These are phyloP conservation scores for Punctoribates punctum DNA, from an alignment of 2,888 invertebrate species.

Conservation along the genomic window DNA sequence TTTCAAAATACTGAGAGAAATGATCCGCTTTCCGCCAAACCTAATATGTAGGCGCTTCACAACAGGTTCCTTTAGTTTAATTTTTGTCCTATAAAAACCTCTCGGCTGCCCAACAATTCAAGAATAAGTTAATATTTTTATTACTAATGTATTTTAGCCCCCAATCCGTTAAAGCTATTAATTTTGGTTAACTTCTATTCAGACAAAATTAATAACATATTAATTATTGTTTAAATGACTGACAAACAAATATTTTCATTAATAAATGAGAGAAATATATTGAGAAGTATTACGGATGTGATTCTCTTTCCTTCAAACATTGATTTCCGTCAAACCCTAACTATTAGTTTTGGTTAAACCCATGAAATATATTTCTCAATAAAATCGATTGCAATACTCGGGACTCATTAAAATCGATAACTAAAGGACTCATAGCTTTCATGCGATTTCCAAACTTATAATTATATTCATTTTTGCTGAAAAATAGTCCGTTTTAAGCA, in stretches of 20 bases:
- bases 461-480: too few relatives aligned
- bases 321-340: too few relatives aligned
- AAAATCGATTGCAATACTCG: too few relatives aligned
- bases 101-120: background rate
- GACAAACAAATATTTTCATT: background rate
- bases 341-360: too few relatives aligned
- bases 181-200: background rate
- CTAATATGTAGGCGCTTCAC: conserved; percentile 6
- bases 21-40: conserved; percentile 5
- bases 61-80: background rate
- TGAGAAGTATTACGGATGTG: too few relatives aligned
- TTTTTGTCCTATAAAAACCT: background rate
- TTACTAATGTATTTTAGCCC: background rate
- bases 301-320: too few relatives aligned
- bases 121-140: conserved; percentile 17
- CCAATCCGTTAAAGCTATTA: background rate
- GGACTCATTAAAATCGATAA: too few relatives aligned
- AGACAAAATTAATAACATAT: background rate
- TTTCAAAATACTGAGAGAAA: background rate
- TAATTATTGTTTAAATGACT: background rate
- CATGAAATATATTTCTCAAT: too few relatives aligned
- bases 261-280: too few relatives aligned
- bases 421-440: too few relatives aligned
- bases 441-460: too few relatives aligned
- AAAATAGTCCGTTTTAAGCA: too few relatives aligned